Conservation (phyloP, 30 jellyfish, hydroid and myxozoan genomes). For the Morbakka virulenta region DNA sequence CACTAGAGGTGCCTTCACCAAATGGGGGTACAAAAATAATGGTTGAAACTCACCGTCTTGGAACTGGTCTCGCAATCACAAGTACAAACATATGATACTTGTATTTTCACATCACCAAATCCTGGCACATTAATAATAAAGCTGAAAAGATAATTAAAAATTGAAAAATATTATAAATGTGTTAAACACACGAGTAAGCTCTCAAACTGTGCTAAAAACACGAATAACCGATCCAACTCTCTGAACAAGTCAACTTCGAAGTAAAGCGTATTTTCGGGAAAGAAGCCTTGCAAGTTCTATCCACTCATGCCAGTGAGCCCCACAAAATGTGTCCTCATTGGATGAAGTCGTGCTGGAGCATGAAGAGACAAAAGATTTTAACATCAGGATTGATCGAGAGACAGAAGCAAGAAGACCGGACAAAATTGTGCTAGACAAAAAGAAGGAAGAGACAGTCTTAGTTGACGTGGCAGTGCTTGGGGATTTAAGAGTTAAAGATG, state of each 20-base stretch:
- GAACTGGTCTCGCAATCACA: constrained; percentile 71
- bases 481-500: too few species aligned
- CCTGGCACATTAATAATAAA: constrained; percentile 77
- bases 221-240: background rate
- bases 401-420: too few species aligned
- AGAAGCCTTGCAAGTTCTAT: too few species aligned
- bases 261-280: too few species aligned
- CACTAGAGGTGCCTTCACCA: background rate
- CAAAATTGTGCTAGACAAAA: too few species aligned
- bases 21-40: background rate
- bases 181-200: background rate
- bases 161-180: background rate
- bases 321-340: background rate
- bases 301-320: too few species aligned
- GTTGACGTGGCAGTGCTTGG: too few species aligned
- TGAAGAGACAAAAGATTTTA: too few species aligned
- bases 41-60: constrained; percentile 6
- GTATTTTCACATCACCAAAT: constrained; percentile 73
- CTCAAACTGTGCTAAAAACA: background rate
- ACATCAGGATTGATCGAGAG: too few species aligned
- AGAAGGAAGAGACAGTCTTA: too few species aligned
- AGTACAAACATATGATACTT: constrained; percentile 42
- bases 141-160: constrained; percentile 17
- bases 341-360: background rate
- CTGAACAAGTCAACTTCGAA: too few species aligned